A percentile compares a stretch with the other conserved stretches of the same genome.
Conservation (phyloP, 2,797 vertebrate species). For the Fistularia commersonii region DNA sequence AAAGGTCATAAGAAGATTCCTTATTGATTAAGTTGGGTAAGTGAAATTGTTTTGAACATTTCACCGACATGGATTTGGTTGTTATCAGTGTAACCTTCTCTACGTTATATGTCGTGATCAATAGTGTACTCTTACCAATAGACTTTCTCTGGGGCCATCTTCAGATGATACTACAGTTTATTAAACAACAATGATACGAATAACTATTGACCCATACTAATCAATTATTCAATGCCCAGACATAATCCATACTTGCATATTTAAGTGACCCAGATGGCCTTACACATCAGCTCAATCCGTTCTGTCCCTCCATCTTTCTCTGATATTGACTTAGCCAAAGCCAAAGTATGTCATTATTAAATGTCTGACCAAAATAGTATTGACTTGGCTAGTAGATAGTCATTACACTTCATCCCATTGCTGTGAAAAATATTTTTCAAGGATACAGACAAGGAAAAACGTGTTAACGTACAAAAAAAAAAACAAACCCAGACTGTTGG, state of each 20-base stretch:
- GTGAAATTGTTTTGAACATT: conserved; percentile 23
- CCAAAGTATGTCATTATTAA: conserved; percentile 15
- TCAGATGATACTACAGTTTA: conserved; percentile 34
- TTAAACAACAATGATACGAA: conserved; percentile 54
- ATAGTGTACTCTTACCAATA: conserved; percentile 37
- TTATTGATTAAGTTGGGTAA: conserved; percentile 21
- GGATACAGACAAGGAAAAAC: background rate
- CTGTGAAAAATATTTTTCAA: conserved; percentile 11
- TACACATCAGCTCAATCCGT: conserved; percentile 14
- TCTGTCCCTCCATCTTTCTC: conserved; percentile 10
- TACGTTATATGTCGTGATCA: conserved; percentile 42
- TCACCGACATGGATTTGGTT: conserved; percentile 32
- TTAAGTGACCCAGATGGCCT: conserved; percentile 23
- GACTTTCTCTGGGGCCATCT: conserved; percentile 45
- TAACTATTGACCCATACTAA: conserved; percentile 44
- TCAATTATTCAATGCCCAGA: conserved; percentile 47
- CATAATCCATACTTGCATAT: conserved; percentile 30
- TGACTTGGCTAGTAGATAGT: conserved; percentile 6
- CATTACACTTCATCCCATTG: background rate
- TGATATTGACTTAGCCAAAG: conserved; percentile 23
- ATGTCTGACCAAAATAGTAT: conserved; percentile 22
- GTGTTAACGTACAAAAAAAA: background rate
- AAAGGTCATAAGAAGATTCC: conserved; percentile 10
- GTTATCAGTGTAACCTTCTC: conserved; percentile 27
- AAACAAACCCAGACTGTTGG: no score